Base-by-base conservation (phyloP, 2,888 invertebrate genomes). In the Apotomis capreana region DNA sequence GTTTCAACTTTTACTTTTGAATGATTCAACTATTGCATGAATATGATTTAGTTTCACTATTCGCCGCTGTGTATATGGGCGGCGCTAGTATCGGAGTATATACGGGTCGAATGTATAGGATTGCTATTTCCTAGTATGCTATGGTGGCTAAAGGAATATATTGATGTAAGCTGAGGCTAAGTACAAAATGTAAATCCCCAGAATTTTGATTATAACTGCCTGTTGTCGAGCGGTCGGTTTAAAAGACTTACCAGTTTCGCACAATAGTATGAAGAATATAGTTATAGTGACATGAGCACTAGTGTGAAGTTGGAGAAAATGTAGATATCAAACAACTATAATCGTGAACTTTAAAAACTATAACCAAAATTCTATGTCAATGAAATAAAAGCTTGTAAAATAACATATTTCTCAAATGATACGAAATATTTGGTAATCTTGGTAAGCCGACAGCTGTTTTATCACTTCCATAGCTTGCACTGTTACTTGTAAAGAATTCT, bases 391-490 rank as follows among this genome's bases (percentile, higher is more conserved):
- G 6, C 5, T 6, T 40, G 40, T 40, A 49, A 49, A 49, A 12
- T 9, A 8, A 49, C 6, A 9, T 0, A 9, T 10, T 9, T 9
- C 5, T 9, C 40, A 6, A 40, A 49, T 13, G 26, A 26, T 26
- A 26, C 26, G 26, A 26, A 46, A 26, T 12, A 15, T 52, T 37
- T 54, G 36, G 40, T 52, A 60, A 62, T 37, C 58, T 62, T 40
- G 52, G 79, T 79, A 79, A 81, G 77, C 74, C 76, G 72, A 76
- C 83, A 78, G 80, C 73, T 44, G 75, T 79, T 79, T 83, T 84
- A 76, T 85, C 89, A 90, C 89, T 89, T 90, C 89, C 89, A 86
- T 90, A 90, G 89, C 89, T 89, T 90, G 90, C 90, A 90, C 90
- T 87, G 83, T 87, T 80, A 78, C 83, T 86, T 86, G 81, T 88